Evolutionary conservation across 2,113 vertebrate species (phyloP), one percentile per base, ranked within the genome.

Genomic region (Pogonocichla stellata): DNA sequence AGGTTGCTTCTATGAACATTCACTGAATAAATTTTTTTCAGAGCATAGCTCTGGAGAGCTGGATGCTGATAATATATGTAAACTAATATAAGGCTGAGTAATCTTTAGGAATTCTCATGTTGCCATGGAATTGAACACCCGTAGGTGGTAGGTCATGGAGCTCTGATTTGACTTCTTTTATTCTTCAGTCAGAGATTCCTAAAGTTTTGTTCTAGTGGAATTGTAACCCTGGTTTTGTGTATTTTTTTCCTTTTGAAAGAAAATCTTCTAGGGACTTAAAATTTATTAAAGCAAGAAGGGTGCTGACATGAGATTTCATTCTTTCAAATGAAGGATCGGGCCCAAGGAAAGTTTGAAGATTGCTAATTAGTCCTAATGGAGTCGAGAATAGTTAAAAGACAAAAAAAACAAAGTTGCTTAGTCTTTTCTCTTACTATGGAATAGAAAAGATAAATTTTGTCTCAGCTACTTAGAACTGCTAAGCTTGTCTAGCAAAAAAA

Each of bases 101-200:
- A 96, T 95, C 87, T 86, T 94, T 96, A 91, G 90, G 92, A 96
- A 97, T 96, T 83, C 81, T 90, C 88, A 34, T n/a, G 75, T 98
- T 97, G 71, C 95, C 92, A 96, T 96, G 96, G 94, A 80, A 71
- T 47, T 85, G 79, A 94, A 79, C 87, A 72, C 87, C 47, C 11
- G 74, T 95, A 93, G 96, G 91, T 93, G 91, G 95, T 80, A 80
- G 93, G 94, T 95, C 96, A 86, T 82, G 92, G 84, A 73, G 78
- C 47, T 88, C 77, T 73, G 80, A 80, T 96, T 96, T 78, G 72
- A 38, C 73, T 92, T 91, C 80, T 83, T 90, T 89, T 92, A 79
- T 87, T 96, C 60, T 92, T 80, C 60, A 65, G 57, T 71, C 87
- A 38, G 84, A 83, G 70, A 31, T 48, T 88, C 88, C 84, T 31